Evolutionary conservation across 2,113 vertebrate genomes (phyloP).

Genomic region (Progne subis): DNA sequence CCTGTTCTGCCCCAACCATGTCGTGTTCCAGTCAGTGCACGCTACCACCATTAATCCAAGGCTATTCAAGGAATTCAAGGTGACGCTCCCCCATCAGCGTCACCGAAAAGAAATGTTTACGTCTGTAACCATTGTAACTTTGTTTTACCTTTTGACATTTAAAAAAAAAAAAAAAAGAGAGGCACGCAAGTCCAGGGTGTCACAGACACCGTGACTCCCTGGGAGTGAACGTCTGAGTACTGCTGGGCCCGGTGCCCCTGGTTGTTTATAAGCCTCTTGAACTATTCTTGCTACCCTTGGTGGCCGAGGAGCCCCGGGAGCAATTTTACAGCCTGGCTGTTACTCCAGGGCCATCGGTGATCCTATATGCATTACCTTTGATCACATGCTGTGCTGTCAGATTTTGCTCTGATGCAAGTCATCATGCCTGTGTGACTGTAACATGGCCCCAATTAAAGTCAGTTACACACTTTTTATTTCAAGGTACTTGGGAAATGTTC

Average conservation of each 20-base stretch:
- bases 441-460: slow-evolving; percentile 66
- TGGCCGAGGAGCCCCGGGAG: background rate
- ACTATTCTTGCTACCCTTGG: slow-evolving; percentile 28
- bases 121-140: background rate
- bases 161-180: background rate
- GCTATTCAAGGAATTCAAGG: background rate
- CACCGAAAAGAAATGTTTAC: background rate
- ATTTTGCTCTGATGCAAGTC: slow-evolving; percentile 66
- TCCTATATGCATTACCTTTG: slow-evolving; percentile 53
- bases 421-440: slow-evolving; percentile 46
- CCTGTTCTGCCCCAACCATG: background rate
- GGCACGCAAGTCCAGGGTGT: background rate
- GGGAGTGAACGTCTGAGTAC: background rate
- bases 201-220: background rate
- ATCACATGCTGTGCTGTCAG: slow-evolving; percentile 69
- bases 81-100: background rate
- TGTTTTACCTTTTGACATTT: background rate
- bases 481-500: slow-evolving; percentile 70
- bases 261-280: slow-evolving; percentile 49
- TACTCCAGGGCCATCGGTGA: background rate
- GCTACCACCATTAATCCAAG: background rate
- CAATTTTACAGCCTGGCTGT: slow-evolving; percentile 7
- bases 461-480: slow-evolving; percentile 68
- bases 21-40: background rate
- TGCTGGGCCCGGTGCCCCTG: background rate